These are phyloP conservation scores for Centruroides vittatus DNA, from an alignment of 1,140 invertebrate species.

Conservation along the genomic window DNA sequence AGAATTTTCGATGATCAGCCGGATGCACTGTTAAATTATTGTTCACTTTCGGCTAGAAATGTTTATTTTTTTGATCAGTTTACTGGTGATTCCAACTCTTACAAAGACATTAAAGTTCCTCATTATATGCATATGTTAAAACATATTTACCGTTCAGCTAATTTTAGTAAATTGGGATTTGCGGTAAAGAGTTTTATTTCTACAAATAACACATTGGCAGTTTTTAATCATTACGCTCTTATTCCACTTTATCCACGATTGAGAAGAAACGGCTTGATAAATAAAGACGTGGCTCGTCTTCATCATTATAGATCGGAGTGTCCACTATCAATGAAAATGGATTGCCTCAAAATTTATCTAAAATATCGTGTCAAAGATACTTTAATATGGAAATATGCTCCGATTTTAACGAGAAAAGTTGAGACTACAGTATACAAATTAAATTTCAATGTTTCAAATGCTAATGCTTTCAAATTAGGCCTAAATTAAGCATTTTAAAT, in stretches of 20 bases:
- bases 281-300: constrained; percentile 34
- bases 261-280: constrained; percentile 34
- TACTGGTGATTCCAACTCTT: neutral
- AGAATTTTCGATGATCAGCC: constrained; percentile 25
- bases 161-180: constrained; percentile 43
- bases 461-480: no score
- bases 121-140: constrained; percentile 21
- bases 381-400: constrained; percentile 7
- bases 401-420: no score
- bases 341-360: constrained; percentile 15
- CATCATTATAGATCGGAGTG: constrained; percentile 40
- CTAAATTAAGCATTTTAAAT: no score
- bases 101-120: constrained; percentile 10
- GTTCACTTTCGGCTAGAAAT: constrained; percentile 47
- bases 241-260: constrained; percentile 39
- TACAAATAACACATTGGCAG: constrained; percentile 45
- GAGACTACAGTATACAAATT: no score
- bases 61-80: constrained; percentile 43
- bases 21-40: constrained; percentile 30
- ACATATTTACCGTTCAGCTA: constrained; percentile 32
- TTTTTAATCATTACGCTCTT: constrained; percentile 59
- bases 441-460: no score
- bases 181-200: constrained; percentile 55
- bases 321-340: constrained; percentile 19
- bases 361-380: constrained; percentile 12